Percentiles rank a stretch among this genome's conserved stretches.
Evolutionary conservation across 2,888 invertebrate genomes (phyloP).

Genomic region (Notodonta dromedarius): DNA sequence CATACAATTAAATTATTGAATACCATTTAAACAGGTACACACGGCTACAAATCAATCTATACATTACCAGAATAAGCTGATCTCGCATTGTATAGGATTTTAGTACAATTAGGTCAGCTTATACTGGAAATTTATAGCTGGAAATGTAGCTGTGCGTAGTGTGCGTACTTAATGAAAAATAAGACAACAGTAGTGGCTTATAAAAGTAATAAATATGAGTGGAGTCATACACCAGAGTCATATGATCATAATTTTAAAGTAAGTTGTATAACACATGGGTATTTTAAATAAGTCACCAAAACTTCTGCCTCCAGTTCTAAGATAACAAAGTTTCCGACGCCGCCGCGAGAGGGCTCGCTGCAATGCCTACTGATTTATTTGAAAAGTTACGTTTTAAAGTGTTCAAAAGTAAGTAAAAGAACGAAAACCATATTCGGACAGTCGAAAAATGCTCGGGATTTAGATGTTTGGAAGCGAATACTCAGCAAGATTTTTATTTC

Average conservation of each 20-base stretch:
- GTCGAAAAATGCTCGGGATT: neutral
- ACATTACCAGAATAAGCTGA: no score
- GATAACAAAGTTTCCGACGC: neutral
- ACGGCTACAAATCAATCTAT: no score
- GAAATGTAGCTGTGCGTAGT: no score
- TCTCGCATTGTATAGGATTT: no score
- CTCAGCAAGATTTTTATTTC: neutral
- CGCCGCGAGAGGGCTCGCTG: constrained; percentile 34
- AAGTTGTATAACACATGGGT: constrained; percentile 41
- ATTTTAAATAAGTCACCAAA: constrained; percentile 54
- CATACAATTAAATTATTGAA: no score
- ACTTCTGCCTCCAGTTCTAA: constrained; percentile 31
- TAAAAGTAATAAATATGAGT: no score
- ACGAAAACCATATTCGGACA: constrained; percentile 44
- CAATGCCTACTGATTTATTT: constrained; percentile 62
- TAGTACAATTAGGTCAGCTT: no score
- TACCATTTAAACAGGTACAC: no score
- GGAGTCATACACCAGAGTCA: neutral
- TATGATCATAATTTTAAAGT: constrained; percentile 4
- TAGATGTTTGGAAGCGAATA: neutral
- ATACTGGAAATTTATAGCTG: no score
- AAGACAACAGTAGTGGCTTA: no score
- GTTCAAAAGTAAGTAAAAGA: constrained; percentile 26
- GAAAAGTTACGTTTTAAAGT: constrained; percentile 59
- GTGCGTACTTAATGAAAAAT: no score